Percentiles rank a stretch among this genome's conserved stretches.
phyloP scores from a whole-genome alignment of 2,113 vertebrate species.

The Grammomys dolichurus region DNA sequence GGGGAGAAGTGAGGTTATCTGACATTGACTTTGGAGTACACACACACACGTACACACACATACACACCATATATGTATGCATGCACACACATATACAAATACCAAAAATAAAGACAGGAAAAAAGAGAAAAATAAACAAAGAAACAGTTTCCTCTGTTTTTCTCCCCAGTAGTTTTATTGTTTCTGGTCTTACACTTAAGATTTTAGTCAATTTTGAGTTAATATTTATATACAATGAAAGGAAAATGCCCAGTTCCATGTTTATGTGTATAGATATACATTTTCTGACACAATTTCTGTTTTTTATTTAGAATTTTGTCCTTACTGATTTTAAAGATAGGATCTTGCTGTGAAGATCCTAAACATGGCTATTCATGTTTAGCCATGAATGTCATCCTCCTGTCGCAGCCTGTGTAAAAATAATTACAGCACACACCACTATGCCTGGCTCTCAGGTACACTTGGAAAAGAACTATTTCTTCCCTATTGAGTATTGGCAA shows the following conservation, averaged over 20 bases:
- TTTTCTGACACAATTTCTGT: neutral
- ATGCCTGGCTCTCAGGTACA: neutral
- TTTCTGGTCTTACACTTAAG: neutral
- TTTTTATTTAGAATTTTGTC: neutral
- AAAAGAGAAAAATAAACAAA: neutral
- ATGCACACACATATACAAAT: neutral
- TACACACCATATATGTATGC: too few species aligned
- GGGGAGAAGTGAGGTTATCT: neutral
- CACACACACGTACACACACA: too few species aligned
- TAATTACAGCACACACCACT: neutral
- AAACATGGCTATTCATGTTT: neutral
- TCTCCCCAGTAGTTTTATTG: neutral
- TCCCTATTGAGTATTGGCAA: neutral
- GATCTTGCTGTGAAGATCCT: neutral
- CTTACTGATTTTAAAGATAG: neutral
- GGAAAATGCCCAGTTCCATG: neutral
- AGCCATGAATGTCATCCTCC: neutral
- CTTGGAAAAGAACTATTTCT: neutral
- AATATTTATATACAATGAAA: neutral
- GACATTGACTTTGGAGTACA: neutral
- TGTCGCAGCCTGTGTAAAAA: neutral
- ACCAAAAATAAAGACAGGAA: neutral
- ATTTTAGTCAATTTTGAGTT: neutral
- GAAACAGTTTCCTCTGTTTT: neutral
- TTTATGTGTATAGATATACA: neutral